A percentile compares a stretch with the other conserved stretches of the same genome.
These are phyloP conservation scores for Blera fallax DNA, from an alignment of 2,888 invertebrate species.

Conservation along the genomic window DNA sequence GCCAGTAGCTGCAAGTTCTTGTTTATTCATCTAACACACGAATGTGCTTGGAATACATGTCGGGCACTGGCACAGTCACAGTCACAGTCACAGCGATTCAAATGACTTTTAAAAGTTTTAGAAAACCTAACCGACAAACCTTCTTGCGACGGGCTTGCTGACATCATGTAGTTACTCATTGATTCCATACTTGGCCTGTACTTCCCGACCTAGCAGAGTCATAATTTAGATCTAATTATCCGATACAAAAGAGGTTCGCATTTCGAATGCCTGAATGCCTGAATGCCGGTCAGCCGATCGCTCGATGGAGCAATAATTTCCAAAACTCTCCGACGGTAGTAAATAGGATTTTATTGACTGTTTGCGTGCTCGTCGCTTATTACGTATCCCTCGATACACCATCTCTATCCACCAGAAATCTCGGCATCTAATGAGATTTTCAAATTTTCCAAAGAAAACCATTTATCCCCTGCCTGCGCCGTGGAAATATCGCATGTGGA, in stretches of 20 bases:
- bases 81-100: not conserved
- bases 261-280: not conserved
- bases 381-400: conserved; percentile 29
- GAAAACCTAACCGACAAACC: not conserved
- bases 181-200: not conserved
- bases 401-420: not conserved
- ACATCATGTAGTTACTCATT: conserved; percentile 24
- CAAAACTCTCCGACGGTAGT: conserved; percentile 53
- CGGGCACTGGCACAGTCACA: not conserved
- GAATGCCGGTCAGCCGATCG: not conserved
- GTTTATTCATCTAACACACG: conserved; percentile 65
- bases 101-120: conserved; percentile 7
- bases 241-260: conserved; percentile 43
- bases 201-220: conserved; percentile 31
- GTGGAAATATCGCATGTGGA: conserved; percentile 54
- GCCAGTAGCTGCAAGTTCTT: conserved; percentile 42
- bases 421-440: conserved; percentile 70
- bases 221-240: conserved; percentile 70
- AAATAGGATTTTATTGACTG: conserved; percentile 67
- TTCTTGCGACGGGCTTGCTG: not conserved
- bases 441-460: conserved; percentile 65
- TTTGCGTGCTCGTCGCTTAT: conserved; percentile 69
- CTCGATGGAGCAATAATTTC: conserved; percentile 48
- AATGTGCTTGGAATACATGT: not conserved
- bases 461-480: conserved; percentile 47